Conservation (phyloP, 1,140 invertebrate genomes). For the Zaprionus africanus region DNA sequence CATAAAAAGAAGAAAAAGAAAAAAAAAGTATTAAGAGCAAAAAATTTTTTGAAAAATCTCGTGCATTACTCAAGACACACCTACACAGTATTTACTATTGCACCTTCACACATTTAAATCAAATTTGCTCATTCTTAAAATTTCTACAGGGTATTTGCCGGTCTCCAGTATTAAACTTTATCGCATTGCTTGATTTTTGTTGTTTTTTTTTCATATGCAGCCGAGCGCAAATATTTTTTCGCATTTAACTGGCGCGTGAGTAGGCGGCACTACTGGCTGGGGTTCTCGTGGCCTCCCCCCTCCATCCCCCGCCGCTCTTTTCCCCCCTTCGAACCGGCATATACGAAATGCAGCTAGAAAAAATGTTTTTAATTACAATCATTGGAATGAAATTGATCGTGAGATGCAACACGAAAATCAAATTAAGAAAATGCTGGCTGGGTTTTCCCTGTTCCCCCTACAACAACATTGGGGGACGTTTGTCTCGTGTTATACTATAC, state of each 20-base stretch:
- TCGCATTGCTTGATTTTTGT: not conserved
- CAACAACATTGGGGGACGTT: not conserved
- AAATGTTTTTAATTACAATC: conserved; percentile 79
- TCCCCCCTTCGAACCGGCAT: not conserved
- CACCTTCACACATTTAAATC: too few relatives aligned
- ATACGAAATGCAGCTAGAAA: conserved; percentile 29
- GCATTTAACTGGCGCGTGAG: conserved; percentile 56
- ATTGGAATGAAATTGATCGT: conserved; percentile 79
- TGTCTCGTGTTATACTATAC: conserved; percentile 50
- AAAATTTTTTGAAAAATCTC: too few relatives aligned
- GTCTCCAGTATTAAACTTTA: not conserved
- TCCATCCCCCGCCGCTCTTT: not conserved
- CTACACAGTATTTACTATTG: too few relatives aligned
- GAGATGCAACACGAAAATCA: conserved; percentile 76
- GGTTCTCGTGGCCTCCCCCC: not conserved
- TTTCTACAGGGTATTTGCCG: conserved; percentile 12
- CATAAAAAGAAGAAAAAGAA: too few relatives aligned
- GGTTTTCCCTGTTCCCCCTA: not conserved
- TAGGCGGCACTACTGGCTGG: conserved; percentile 42
- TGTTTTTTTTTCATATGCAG: conserved; percentile 51
- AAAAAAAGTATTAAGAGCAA: too few relatives aligned
- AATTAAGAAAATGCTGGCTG: conserved; percentile 65
- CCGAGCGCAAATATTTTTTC: conserved; percentile 56
- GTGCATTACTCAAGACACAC: too few relatives aligned
- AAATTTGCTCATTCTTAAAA: not conserved